phyloP scores from a whole-genome alignment of 2,113 vertebrate genomes.

The Athene cunicularia region DNA sequence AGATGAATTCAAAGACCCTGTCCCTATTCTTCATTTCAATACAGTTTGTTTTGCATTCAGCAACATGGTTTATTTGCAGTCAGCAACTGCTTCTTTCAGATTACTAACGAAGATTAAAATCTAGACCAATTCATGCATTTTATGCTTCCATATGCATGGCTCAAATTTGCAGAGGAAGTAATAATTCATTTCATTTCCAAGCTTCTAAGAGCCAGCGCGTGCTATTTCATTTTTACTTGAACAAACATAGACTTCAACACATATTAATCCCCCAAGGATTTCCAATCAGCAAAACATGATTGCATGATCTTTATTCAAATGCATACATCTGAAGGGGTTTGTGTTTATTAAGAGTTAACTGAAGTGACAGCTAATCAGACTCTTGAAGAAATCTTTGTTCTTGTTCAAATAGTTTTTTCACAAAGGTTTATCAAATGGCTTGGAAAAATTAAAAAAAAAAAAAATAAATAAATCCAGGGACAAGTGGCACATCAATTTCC shows the following conservation, averaged over 20 bases:
- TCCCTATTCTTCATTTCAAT: not conserved
- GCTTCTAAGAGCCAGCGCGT: not conserved
- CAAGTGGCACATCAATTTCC: not conserved
- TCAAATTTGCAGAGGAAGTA: not conserved
- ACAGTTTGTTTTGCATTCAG: not conserved
- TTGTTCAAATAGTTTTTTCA: not conserved
- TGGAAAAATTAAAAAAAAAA: not conserved
- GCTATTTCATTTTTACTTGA: not conserved
- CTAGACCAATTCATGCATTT: not conserved
- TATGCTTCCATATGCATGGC: not conserved
- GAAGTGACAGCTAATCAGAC: not conserved
- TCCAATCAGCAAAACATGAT: not conserved
- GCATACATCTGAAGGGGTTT: not conserved
- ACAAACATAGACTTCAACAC: not conserved
- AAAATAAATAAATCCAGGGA: not conserved
- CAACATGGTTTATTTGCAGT: not conserved
- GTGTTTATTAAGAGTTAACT: not conserved
- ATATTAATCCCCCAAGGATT: not conserved
- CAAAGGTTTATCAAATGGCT: not conserved
- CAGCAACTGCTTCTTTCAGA: not conserved
- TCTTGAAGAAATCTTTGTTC: not conserved
- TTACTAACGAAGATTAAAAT: not conserved
- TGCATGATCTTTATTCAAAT: not conserved
- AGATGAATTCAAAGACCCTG: not conserved
- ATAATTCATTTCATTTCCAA: not conserved